Conservation (phyloP, 2,113 vertebrate species). For the Dromaius novaehollandiae region DNA sequence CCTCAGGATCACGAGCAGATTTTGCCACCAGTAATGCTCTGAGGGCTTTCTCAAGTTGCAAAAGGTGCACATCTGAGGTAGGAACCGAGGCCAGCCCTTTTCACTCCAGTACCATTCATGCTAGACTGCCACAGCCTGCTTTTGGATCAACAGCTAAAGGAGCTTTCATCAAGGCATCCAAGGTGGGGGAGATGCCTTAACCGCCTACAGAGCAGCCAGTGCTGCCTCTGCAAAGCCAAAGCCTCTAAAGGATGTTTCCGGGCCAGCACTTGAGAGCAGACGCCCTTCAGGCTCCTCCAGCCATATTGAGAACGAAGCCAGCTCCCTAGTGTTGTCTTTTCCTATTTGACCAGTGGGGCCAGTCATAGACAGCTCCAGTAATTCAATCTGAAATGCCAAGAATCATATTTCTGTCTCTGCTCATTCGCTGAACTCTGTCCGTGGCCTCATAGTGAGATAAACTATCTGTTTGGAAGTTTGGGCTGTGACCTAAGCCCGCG, state of each 20-base stretch:
- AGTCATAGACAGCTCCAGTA: constrained; percentile 7
- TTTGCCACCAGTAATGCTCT: neutral
- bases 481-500: neutral
- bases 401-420: constrained; percentile 21
- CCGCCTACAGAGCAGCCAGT: neutral
- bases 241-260: neutral
- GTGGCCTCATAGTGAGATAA: neutral
- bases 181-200: neutral
- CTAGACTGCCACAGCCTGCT: neutral
- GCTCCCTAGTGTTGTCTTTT: neutral
- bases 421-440: neutral
- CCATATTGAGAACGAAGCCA: neutral
- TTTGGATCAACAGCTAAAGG: neutral
- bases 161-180: neutral
- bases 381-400: constrained; percentile 18
- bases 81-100: neutral
- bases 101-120: accelerated
- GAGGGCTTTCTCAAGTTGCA: neutral
- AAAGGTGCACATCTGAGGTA: neutral
- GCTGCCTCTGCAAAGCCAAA: neutral
- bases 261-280: neutral
- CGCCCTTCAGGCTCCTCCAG: neutral
- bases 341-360: neutral
- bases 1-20: accelerated
- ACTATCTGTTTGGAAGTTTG: neutral